Percentiles rank a stretch among this genome's conserved stretches.
These are phyloP conservation scores for Globia sparganii DNA, from an alignment of 2,888 invertebrate genomes.

Conservation along the genomic window DNA sequence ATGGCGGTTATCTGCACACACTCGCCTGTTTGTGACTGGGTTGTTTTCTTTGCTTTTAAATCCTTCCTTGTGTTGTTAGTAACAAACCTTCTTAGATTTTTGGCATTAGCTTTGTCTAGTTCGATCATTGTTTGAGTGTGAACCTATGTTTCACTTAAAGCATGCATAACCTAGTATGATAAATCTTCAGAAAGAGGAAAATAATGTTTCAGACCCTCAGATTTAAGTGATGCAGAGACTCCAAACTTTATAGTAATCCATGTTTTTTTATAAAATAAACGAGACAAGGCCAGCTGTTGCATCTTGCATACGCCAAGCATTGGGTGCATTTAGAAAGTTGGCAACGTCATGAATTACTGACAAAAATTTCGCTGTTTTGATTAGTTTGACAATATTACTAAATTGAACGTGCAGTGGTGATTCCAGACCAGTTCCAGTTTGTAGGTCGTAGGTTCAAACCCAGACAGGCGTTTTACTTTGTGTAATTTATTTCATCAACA, in stretches of 20 bases:
- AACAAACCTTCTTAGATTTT: slow-evolving; percentile 7
- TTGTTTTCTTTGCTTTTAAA: slow-evolving; percentile 43
- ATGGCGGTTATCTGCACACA: slow-evolving; percentile 51
- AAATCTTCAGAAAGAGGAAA: slow-evolving; percentile 33
- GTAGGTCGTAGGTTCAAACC: too few species aligned
- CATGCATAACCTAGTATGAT: slow-evolving; percentile 18
- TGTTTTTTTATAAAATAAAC: slow-evolving; percentile 33
- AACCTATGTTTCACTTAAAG: background rate
- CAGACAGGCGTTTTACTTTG: too few species aligned
- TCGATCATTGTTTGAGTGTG: too few species aligned
- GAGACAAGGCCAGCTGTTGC: slow-evolving; percentile 21
- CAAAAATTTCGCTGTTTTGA: too few species aligned
- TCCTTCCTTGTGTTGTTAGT: slow-evolving; percentile 27
- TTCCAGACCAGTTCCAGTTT: too few species aligned
- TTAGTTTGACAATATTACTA: too few species aligned
- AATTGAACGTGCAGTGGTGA: too few species aligned
- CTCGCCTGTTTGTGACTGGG: slow-evolving; percentile 15
- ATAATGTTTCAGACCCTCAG: slow-evolving; percentile 36
- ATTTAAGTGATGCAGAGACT: slow-evolving; percentile 47
- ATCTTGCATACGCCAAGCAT: background rate
- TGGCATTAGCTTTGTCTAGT: background rate
- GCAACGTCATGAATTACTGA: too few species aligned
- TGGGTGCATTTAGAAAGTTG: too few species aligned
- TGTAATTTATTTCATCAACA: too few species aligned
- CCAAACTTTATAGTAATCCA: slow-evolving; percentile 31